Percentiles rank a stretch among this genome's conserved stretches.
phyloP scores from a whole-genome alignment of 2,797 vertebrate species.

The Gymnothorax javanicus region DNA sequence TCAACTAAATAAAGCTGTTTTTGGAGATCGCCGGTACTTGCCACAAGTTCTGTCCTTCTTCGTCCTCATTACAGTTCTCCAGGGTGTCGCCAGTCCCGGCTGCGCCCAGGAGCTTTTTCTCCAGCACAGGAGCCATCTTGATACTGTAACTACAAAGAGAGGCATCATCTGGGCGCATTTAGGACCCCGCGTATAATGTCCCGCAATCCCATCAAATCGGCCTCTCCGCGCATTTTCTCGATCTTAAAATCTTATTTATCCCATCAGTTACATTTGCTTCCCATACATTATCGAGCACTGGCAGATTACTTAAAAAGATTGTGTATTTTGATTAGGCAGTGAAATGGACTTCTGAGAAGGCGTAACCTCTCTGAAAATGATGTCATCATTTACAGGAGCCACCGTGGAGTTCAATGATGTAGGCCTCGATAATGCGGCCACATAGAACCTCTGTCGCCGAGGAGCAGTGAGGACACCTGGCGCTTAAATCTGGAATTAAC shows the following conservation, averaged over 20 bases:
- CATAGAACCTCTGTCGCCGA: background rate
- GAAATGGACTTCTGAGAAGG: constrained; percentile 40
- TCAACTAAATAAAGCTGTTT: background rate
- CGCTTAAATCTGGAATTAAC: background rate
- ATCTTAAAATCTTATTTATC: background rate
- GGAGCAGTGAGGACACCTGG: constrained; percentile 11
- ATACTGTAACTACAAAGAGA: constrained; percentile 91
- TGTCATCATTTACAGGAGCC: constrained; percentile 45
- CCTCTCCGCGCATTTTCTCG: background rate
- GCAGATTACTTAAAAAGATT: background rate
- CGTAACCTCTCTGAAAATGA: constrained; percentile 55
- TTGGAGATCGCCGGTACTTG: constrained; percentile 58
- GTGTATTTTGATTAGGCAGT: constrained; percentile 46
- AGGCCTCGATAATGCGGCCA: background rate
- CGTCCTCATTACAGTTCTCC: constrained; percentile 82
- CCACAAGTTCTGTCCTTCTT: constrained; percentile 94
- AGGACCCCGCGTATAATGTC: constrained; percentile 63
- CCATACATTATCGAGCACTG: background rate
- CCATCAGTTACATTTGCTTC: background rate
- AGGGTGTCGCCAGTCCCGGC: constrained; percentile 73
- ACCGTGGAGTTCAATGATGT: background rate
- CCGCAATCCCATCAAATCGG: background rate
- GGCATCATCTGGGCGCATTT: constrained; percentile 76
- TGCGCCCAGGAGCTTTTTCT: constrained; percentile 87
- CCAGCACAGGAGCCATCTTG: constrained; percentile 97